These are phyloP conservation scores for Cherax destructor DNA, from an alignment of 1,140 invertebrate species.

Conservation along the genomic window DNA sequence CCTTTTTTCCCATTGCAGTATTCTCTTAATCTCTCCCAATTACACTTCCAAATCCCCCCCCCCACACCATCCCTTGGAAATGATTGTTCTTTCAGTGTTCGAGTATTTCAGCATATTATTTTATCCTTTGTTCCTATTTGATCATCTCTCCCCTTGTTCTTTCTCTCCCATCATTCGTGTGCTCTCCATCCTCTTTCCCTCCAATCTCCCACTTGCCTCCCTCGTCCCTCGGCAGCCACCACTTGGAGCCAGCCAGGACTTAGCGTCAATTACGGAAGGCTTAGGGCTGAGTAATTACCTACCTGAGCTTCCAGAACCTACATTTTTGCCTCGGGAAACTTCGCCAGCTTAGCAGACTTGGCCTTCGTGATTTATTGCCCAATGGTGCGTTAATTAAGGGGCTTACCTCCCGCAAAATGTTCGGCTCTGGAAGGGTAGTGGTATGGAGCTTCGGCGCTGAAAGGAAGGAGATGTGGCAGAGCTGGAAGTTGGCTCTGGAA, in stretches of 20 bases:
- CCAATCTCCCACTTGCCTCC: background rate
- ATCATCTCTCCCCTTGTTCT: background rate
- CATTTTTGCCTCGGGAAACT: slow-evolving; percentile 54
- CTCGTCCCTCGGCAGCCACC: background rate
- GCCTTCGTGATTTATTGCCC: slow-evolving; percentile 62
- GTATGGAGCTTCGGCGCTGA: background rate
- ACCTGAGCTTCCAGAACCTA: slow-evolving; percentile 49
- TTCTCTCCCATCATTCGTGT: background rate
- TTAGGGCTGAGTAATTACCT: slow-evolving; percentile 59
- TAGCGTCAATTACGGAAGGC: slow-evolving; percentile 58
- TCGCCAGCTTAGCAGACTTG: slow-evolving; percentile 54
- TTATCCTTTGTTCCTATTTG: background rate
- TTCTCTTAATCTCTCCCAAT: background rate
- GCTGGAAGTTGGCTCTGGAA: background rate
- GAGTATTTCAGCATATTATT: background rate
- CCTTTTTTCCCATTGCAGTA: background rate
- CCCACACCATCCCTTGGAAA: background rate
- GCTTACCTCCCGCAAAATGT: slow-evolving; percentile 62
- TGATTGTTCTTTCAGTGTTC: too few species aligned
- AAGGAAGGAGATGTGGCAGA: background rate
- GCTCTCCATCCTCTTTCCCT: background rate
- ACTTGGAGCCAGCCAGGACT: slow-evolving; percentile 33
- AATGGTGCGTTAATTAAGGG: slow-evolving; percentile 63
- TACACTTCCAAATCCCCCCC: background rate
- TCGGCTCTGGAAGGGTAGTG: background rate